Conservation (phyloP, 2,888 invertebrate species). For the Harpalus rufipes region DNA sequence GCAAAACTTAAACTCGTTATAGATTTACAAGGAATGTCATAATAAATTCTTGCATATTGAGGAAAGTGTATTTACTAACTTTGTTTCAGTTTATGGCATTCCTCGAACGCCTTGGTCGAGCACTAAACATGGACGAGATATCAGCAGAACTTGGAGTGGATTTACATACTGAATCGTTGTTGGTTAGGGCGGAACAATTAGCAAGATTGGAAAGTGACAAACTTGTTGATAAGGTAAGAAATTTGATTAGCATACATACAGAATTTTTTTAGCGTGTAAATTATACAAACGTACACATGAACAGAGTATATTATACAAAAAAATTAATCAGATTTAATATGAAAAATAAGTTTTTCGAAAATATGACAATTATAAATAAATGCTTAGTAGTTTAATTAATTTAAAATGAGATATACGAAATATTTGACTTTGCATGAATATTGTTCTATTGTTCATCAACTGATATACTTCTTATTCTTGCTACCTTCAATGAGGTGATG, state of each 20-base stretch:
- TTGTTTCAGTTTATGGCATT: constrained; percentile 85
- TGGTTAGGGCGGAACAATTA: constrained; percentile 91
- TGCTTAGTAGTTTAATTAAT: too few species aligned
- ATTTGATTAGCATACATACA: neutral
- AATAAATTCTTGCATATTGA: neutral
- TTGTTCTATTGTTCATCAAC: too few species aligned
- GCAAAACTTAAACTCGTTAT: neutral
- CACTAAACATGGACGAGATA: constrained; percentile 91
- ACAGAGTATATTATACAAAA: too few species aligned
- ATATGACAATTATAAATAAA: too few species aligned
- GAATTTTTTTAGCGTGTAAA: too few species aligned
- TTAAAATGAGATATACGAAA: too few species aligned
- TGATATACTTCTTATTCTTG: too few species aligned
- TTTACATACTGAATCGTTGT: constrained; percentile 89
- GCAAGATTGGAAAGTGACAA: constrained; percentile 89
- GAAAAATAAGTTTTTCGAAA: too few species aligned
- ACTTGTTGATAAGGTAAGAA: constrained; percentile 87
- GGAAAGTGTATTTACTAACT: neutral
- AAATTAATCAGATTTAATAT: too few species aligned
- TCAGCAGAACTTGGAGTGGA: constrained; percentile 89
- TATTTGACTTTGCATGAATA: too few species aligned
- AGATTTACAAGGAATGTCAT: neutral
- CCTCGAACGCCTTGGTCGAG: constrained; percentile 89
- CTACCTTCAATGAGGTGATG: too few species aligned
- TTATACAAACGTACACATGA: too few species aligned